Evolutionary conservation across 2,797 vertebrate genomes (phyloP).

Genomic region (Lepus townsendii): DNA sequence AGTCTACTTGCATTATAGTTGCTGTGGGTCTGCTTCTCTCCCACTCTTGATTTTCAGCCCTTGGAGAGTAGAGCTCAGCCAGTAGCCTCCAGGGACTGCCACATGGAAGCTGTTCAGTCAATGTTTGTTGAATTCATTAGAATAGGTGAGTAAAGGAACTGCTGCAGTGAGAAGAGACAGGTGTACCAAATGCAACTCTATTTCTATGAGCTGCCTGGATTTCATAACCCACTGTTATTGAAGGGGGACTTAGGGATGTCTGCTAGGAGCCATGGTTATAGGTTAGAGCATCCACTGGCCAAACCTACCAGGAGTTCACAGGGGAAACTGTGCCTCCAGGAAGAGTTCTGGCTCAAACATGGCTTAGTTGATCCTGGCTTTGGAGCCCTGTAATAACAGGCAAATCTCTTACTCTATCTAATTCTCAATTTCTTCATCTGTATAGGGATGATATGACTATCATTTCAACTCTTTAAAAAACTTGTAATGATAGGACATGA

Average conservation of each 20-base stretch:
- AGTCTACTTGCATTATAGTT: not conserved
- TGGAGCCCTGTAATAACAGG: constrained; percentile 26
- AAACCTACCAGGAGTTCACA: not conserved
- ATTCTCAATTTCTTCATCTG: constrained; percentile 19
- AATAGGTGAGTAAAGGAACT: constrained; percentile 30
- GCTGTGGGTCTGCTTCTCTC: not conserved
- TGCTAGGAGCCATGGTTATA: constrained; percentile 31
- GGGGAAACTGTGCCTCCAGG: not conserved
- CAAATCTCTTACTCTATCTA: not conserved
- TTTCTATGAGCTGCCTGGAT: constrained; percentile 57
- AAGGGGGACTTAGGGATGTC: constrained; percentile 71
- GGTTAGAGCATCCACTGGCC: not conserved
- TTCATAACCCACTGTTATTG: constrained; percentile 73
- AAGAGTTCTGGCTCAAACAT: not conserved
- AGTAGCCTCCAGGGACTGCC: not conserved
- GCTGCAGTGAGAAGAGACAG: constrained; percentile 27
- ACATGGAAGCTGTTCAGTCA: constrained; percentile 17
- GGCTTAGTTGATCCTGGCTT: not conserved
- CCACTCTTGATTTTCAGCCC: not conserved
- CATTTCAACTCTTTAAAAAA: not conserved
- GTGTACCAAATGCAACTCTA: constrained; percentile 43
- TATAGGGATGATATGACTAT: not conserved
- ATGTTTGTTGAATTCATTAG: constrained; percentile 51
- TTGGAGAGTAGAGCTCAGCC: not conserved
- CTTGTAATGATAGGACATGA: not conserved